phyloP scores from a whole-genome alignment of 2,797 vertebrate genomes.

The Pampus argenteus region DNA sequence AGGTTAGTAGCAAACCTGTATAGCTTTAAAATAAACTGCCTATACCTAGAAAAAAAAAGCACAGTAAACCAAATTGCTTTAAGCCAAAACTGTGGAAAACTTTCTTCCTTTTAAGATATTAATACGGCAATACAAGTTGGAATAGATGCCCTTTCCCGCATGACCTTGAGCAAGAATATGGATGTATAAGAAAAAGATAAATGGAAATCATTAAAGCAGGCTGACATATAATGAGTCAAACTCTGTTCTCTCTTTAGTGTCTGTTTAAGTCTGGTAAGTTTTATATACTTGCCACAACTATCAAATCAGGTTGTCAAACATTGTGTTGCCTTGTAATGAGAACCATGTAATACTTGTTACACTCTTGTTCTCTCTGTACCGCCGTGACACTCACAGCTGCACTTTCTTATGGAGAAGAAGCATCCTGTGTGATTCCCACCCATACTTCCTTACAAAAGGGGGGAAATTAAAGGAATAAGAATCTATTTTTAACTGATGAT shows the following conservation, averaged over 20 bases:
- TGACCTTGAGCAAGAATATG: slow-evolving; percentile 15
- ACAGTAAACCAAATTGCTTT: slow-evolving; percentile 37
- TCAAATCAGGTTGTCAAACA: slow-evolving; percentile 55
- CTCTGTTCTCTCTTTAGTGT: slow-evolving; percentile 5
- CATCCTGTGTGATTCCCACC: neutral
- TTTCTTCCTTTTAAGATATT: slow-evolving; percentile 1
- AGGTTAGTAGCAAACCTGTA: slow-evolving; percentile 19
- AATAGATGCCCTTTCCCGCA: neutral
- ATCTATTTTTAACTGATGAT: slow-evolving; percentile 14
- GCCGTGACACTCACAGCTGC: slow-evolving; percentile 31
- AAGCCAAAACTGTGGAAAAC: neutral
- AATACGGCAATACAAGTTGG: neutral
- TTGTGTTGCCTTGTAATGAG: slow-evolving; percentile 51
- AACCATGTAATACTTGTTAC: slow-evolving; percentile 27
- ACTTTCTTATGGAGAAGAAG: slow-evolving; percentile 33
- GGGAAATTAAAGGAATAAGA: slow-evolving; percentile 17
- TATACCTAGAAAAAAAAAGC: slow-evolving; percentile 12
- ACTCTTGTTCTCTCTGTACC: slow-evolving; percentile 44
- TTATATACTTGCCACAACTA: slow-evolving; percentile 19
- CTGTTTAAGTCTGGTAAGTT: slow-evolving; percentile 35
- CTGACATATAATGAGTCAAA: slow-evolving; percentile 15
- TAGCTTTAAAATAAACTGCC: slow-evolving; percentile 37
- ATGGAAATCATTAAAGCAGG: slow-evolving; percentile 21
- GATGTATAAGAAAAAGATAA: slow-evolving; percentile 4
- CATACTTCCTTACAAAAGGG: slow-evolving; percentile 16